Conservation (phyloP, 2,113 vertebrate genomes). For the Illadopsis cleaveri region DNA sequence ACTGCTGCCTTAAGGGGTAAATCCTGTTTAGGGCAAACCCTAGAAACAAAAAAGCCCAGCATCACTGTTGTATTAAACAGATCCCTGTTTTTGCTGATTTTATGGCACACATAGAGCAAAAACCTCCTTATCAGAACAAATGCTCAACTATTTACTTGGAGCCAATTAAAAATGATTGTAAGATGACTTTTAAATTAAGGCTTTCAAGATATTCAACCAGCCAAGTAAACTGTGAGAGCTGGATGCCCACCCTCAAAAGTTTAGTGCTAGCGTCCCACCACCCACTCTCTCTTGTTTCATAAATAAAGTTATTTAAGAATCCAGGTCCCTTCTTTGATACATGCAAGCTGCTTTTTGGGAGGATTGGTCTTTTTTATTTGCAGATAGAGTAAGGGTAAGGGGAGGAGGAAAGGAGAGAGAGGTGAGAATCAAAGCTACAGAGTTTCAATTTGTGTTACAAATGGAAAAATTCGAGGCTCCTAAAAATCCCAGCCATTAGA, state of each 20-base stretch:
- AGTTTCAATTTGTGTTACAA: background rate
- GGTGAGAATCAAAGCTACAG: background rate
- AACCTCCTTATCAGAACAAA: conserved; percentile 66
- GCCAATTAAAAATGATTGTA: conserved; percentile 65
- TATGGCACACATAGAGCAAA: conserved; percentile 67
- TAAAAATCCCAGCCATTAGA: background rate
- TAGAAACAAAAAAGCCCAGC: conserved; percentile 54
- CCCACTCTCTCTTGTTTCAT: conserved; percentile 44
- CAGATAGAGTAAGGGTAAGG: background rate
- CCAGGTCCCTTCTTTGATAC: conserved; percentile 39
- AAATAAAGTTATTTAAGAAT: conserved; percentile 36
- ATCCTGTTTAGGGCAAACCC: conserved; percentile 48
- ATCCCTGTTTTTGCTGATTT: conserved; percentile 74
- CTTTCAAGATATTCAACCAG: conserved; percentile 63
- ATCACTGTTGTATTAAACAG: conserved; percentile 71
- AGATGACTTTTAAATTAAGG: conserved; percentile 71
- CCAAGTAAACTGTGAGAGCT: conserved; percentile 50
- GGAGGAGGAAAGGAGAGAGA: background rate
- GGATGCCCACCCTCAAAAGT: conserved; percentile 51
- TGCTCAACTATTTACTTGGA: conserved; percentile 63
- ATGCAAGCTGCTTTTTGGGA: conserved; percentile 15
- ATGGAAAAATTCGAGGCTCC: background rate
- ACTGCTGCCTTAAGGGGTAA: conserved; percentile 71
- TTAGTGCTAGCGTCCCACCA: conserved; percentile 23
- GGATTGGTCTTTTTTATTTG: conserved; percentile 21